Conservation (phyloP, 2,888 invertebrate species). For the Heteropelma amictum region DNA sequence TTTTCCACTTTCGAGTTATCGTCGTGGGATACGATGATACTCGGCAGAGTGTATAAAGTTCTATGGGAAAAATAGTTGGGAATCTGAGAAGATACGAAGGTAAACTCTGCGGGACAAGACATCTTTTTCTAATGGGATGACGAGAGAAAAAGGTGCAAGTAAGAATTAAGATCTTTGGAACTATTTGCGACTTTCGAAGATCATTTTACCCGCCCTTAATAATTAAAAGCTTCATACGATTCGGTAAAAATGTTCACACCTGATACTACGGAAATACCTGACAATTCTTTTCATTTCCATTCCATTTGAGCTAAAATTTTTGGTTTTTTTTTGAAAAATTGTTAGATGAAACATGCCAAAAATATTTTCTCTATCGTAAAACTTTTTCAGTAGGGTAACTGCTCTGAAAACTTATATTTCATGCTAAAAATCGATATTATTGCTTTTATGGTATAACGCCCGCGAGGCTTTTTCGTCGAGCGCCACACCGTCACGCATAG, state of each 20-base stretch:
- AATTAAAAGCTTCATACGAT: too few species aligned
- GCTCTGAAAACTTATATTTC: slow-evolving; percentile 17
- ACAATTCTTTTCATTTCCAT: too few species aligned
- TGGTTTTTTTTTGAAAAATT: too few species aligned
- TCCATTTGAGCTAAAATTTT: too few species aligned
- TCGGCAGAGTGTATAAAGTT: neutral
- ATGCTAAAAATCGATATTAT: slow-evolving; percentile 42
- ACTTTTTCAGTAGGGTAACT: neutral
- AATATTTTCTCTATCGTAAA: neutral
- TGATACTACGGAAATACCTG: too few species aligned
- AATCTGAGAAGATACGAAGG: neutral
- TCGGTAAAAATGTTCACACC: too few species aligned
- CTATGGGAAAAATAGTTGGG: slow-evolving; percentile 4
- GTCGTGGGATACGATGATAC: slow-evolving; percentile 34
- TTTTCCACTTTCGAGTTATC: slow-evolving; percentile 37
- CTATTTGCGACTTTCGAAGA: too few species aligned
- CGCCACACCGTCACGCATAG: slow-evolving; percentile 55
- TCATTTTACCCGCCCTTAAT: too few species aligned
- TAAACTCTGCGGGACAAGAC: neutral
- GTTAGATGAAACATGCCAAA: neutral
- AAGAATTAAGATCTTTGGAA: too few species aligned
- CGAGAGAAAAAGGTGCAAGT: too few species aligned
- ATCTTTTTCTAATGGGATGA: neutral
- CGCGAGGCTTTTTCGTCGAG: slow-evolving; percentile 51
- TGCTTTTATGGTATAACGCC: slow-evolving; percentile 42